A percentile compares a stretch with the other conserved stretches of the same genome.
These are phyloP conservation scores for Chloroceryle amazona DNA, from an alignment of 2,797 vertebrate species.

Conservation along the genomic window DNA sequence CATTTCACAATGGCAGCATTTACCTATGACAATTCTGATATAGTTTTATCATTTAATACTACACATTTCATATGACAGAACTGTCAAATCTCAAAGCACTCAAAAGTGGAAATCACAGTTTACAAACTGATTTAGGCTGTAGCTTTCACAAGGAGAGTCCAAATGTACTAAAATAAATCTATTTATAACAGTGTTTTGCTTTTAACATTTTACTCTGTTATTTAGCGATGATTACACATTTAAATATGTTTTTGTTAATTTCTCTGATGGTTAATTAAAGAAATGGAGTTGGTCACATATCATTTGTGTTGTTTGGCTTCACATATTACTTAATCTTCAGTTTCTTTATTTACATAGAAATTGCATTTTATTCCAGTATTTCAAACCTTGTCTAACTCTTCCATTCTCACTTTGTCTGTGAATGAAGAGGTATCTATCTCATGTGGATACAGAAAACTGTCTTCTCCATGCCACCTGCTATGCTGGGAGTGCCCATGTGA, in stretches of 20 bases:
- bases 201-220: not conserved
- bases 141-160: not conserved
- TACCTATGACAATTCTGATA: not conserved
- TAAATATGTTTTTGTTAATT: conserved; percentile 27
- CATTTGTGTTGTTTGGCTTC: not conserved
- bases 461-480: not conserved
- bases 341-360: not conserved
- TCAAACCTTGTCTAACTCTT: not conserved
- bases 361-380: not conserved
- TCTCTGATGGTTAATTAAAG: not conserved
- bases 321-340: not conserved
- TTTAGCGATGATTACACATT: not conserved
- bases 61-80: not conserved
- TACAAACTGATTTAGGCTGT: not conserved
- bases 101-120: not conserved
- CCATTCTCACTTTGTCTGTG: not conserved
- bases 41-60: not conserved
- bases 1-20: not conserved
- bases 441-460: not conserved
- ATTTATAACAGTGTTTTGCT: not conserved
- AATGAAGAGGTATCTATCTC: not conserved
- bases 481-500: not conserved
- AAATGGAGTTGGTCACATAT: not conserved
- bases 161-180: not conserved
- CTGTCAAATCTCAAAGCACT: not conserved